These are phyloP conservation scores for Saccostrea glomerata DNA, from an alignment of 1,140 invertebrate genomes.

Conservation along the genomic window DNA sequence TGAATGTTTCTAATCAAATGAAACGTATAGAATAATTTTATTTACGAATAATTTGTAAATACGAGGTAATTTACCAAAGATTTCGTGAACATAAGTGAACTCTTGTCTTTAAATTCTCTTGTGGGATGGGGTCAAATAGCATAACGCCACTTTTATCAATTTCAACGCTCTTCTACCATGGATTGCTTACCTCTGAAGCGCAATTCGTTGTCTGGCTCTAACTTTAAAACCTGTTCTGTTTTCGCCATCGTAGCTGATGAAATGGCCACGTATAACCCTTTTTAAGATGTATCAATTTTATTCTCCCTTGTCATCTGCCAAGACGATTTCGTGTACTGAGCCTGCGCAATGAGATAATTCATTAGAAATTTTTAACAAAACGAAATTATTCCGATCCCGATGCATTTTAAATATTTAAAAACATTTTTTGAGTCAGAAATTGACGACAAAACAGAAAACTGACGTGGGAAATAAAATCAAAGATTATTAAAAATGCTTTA, in stretches of 20 bases:
- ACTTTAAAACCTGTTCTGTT: slow-evolving; percentile 38
- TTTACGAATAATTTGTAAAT: too few relatives aligned
- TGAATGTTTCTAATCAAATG: too few relatives aligned
- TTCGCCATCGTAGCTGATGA: slow-evolving; percentile 19
- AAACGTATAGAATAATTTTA: too few relatives aligned
- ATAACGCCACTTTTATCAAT: not conserved
- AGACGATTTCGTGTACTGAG: slow-evolving; percentile 34
- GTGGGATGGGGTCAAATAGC: slow-evolving; percentile 33
- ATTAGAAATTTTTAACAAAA: slow-evolving; percentile 26
- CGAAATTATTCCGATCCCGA: not conserved
- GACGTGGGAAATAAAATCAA: too few relatives aligned
- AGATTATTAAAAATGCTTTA: too few relatives aligned
- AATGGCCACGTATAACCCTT: slow-evolving; percentile 14
- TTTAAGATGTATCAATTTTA: slow-evolving; percentile 19
- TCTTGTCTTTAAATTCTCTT: not conserved
- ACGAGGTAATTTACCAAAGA: too few relatives aligned
- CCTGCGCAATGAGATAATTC: slow-evolving; percentile 29
- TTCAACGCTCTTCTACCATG: not conserved
- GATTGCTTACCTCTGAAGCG: slow-evolving; percentile 21
- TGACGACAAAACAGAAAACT: too few relatives aligned
- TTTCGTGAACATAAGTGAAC: too few relatives aligned
- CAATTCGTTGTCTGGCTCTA: slow-evolving; percentile 30
- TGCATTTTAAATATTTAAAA: not conserved
- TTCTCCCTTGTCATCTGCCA: slow-evolving; percentile 40
- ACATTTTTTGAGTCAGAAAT: too few relatives aligned